These are phyloP conservation scores for Argyresthia goedartella DNA, from an alignment of 2,888 invertebrate genomes.

Conservation along the genomic window DNA sequence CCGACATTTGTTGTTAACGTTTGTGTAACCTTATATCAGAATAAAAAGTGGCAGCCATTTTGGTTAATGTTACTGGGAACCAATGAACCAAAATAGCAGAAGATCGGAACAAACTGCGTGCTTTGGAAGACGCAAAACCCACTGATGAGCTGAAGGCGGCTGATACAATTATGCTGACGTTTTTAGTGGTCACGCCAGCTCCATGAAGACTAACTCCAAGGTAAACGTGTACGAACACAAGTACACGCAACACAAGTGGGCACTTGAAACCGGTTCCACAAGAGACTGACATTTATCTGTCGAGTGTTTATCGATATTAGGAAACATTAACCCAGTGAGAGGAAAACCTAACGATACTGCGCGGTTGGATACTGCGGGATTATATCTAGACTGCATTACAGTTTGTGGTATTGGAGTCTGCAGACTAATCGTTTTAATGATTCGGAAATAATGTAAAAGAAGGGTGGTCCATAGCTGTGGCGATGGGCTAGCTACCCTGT, in stretches of 20 bases:
- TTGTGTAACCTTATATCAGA: no score
- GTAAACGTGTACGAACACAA: slow-evolving; percentile 6
- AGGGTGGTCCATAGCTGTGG: neutral
- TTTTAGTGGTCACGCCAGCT: no score
- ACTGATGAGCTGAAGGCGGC: no score
- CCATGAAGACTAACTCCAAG: neutral
- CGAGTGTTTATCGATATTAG: slow-evolving; percentile 12
- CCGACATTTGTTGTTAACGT: no score
- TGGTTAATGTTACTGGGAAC: no score
- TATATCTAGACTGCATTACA: neutral
- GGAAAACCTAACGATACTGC: neutral
- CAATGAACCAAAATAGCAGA: no score
- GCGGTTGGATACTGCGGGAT: neutral
- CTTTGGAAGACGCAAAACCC: neutral
- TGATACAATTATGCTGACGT: no score
- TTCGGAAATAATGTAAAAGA: no score
- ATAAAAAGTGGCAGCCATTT: no score
- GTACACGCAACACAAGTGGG: slow-evolving; percentile 6
- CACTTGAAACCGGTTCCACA: slow-evolving; percentile 12
- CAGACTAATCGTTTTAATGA: no score
- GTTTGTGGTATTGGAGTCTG: no score
- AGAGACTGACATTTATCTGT: slow-evolving; percentile 13
- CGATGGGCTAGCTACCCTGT: no score
- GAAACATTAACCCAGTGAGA: slow-evolving; percentile 12
- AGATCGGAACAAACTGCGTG: neutral